These are phyloP conservation scores for Cryptoprocta ferox DNA, from an alignment of 2,797 vertebrate genomes.

Conservation along the genomic window DNA sequence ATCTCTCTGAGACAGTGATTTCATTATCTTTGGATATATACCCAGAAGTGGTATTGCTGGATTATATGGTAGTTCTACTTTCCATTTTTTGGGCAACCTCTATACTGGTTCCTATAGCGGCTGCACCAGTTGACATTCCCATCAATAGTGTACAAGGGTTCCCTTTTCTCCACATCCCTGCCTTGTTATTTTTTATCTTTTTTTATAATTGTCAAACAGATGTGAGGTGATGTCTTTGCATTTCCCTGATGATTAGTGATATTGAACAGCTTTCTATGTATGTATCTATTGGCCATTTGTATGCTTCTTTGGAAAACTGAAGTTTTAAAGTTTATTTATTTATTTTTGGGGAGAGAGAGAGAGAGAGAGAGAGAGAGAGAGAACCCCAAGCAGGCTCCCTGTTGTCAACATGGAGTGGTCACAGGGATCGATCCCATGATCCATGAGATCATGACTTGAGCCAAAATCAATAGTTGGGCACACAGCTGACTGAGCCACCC, in stretches of 20 bases:
- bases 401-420: too few relatives aligned
- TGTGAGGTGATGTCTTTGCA: not conserved
- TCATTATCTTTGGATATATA: not conserved
- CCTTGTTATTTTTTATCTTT: not conserved
- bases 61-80: not conserved
- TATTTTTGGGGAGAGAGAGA: too few relatives aligned
- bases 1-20: not conserved
- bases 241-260: not conserved
- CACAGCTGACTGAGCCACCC: too few relatives aligned
- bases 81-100: not conserved
- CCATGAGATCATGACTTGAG: too few relatives aligned
- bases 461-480: too few relatives aligned
- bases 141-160: not conserved
- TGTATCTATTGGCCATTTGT: too few relatives aligned
- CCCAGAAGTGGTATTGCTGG: not conserved
- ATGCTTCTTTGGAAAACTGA: too few relatives aligned
- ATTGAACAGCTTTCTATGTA: too few relatives aligned
- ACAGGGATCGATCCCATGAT: too few relatives aligned
- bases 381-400: too few relatives aligned
- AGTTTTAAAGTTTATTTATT: too few relatives aligned
- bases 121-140: not conserved
- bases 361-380: too few relatives aligned
- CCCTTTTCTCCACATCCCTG: not conserved
- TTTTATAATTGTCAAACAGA: not conserved
- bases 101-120: not conserved